Conservation (phyloP, 2,888 invertebrate species). For the Amphipoea lucens region DNA sequence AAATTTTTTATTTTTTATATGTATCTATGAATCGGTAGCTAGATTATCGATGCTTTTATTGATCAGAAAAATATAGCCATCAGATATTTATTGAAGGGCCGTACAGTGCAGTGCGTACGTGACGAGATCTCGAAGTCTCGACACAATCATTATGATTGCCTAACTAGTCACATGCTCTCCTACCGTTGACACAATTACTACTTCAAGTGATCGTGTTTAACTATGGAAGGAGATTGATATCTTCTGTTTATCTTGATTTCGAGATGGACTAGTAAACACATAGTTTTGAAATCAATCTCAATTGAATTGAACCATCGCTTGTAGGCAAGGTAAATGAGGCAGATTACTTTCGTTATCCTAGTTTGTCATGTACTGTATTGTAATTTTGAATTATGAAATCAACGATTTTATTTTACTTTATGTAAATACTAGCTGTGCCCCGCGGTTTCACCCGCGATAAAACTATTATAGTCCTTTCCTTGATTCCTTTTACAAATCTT, state of each 20-base stretch:
- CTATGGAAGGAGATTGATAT: conserved; percentile 43
- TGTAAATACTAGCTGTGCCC: too few species aligned
- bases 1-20: conserved; percentile 1
- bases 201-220: conserved; percentile 45
- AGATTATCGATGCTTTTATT: not conserved
- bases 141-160: conserved; percentile 66
- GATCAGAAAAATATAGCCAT: conserved; percentile 22
- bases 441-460: too few species aligned
- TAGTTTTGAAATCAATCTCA: conserved; percentile 16
- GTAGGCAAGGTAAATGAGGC: not conserved
- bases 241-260: conserved; percentile 36
- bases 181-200: conserved; percentile 73
- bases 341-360: not conserved
- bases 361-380: not conserved
- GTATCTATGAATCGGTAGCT: not conserved
- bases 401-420: too few species aligned
- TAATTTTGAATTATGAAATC: too few species aligned
- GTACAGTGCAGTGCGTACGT: conserved; percentile 53
- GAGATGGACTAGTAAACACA: conserved; percentile 8
- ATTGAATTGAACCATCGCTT: not conserved
- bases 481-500: too few species aligned
- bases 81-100: conserved; percentile 58
- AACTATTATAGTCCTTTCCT: too few species aligned
- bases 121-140: conserved; percentile 54
- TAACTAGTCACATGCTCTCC: conserved; percentile 75